These are phyloP conservation scores for Dascillus cervinus DNA, from an alignment of 2,888 invertebrate genomes.

Conservation along the genomic window DNA sequence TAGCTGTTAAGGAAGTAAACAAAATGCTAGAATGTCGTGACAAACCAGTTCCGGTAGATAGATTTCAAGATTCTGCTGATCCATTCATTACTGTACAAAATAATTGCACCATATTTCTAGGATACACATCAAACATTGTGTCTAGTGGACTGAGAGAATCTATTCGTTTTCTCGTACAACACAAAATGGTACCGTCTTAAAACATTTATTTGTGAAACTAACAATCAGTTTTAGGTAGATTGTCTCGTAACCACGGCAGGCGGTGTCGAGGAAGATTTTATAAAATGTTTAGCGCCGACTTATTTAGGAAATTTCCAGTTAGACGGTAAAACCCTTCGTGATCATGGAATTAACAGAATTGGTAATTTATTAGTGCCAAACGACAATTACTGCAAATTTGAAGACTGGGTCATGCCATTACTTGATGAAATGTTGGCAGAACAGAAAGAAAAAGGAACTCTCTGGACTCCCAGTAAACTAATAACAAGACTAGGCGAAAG, in stretches of 20 bases:
- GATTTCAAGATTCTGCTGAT: slow-evolving; percentile 65
- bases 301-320: slow-evolving; percentile 86
- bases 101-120: slow-evolving; percentile 92
- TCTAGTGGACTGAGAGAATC: slow-evolving; percentile 92
- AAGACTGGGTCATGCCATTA: slow-evolving; percentile 94
- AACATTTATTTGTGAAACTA: slow-evolving; percentile 3
- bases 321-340: slow-evolving; percentile 69
- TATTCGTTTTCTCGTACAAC: slow-evolving; percentile 76
- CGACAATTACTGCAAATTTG: slow-evolving; percentile 95
- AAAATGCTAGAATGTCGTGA: slow-evolving; percentile 79
- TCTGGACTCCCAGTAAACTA: slow-evolving; percentile 92
- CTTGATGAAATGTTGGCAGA: slow-evolving; percentile 85
- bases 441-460: slow-evolving; percentile 61
- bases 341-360: slow-evolving; percentile 74
- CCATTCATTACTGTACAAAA: slow-evolving; percentile 67
- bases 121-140: slow-evolving; percentile 95
- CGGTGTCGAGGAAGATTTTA: slow-evolving; percentile 97
- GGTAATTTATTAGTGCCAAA: slow-evolving; percentile 96
- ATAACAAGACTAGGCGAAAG: slow-evolving; percentile 79
- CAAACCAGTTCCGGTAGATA: slow-evolving; percentile 59
- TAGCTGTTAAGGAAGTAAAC: slow-evolving; percentile 84
- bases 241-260: slow-evolving; percentile 97
- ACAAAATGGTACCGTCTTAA: slow-evolving; percentile 56
- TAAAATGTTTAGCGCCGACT: slow-evolving; percentile 95
- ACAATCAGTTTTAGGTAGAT: slow-evolving; percentile 58